These are phyloP conservation scores for Oryzaephilus surinamensis DNA, from an alignment of 1,140 invertebrate genomes.

Conservation along the genomic window DNA sequence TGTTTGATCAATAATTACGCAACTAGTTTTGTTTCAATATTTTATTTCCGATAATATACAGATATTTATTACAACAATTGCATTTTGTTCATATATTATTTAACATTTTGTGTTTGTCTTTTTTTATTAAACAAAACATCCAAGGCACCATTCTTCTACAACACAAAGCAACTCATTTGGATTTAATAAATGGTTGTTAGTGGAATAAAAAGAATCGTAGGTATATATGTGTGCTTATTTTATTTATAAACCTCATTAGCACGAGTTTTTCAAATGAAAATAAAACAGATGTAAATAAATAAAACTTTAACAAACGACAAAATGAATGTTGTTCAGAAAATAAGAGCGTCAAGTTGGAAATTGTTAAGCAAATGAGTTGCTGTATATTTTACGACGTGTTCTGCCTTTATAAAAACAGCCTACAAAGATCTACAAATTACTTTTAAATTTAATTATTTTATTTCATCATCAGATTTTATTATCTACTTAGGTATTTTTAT, in stretches of 20 bases:
- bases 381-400: slow-evolving; percentile 21
- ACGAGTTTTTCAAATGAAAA: too few relatives aligned
- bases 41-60: slow-evolving; percentile 32
- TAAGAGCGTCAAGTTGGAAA: too few relatives aligned
- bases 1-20: too few relatives aligned
- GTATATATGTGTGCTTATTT: too few relatives aligned
- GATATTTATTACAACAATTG: slow-evolving; percentile 31
- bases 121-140: slow-evolving; percentile 31
- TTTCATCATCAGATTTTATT: slow-evolving; percentile 10
- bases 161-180: slow-evolving; percentile 18
- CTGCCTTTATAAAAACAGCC: slow-evolving; percentile 25
- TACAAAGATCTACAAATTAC: slow-evolving; percentile 16
- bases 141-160: slow-evolving; percentile 32
- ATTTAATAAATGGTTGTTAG: too few relatives aligned
- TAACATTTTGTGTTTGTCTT: slow-evolving; percentile 16
- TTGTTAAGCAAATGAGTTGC: slow-evolving; percentile 16
- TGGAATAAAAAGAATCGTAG: too few relatives aligned
- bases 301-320: too few relatives aligned
- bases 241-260: too few relatives aligned
- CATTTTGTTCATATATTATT: slow-evolving; percentile 19
- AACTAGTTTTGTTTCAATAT: too few relatives aligned
- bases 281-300: too few relatives aligned
- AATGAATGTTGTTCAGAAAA: too few relatives aligned
- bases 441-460: slow-evolving; percentile 15
- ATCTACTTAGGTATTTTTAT: slow-evolving; percentile 19